Evolutionary conservation across 2,888 invertebrate genomes (phyloP).

Genomic region (Graphium colonna): DNA sequence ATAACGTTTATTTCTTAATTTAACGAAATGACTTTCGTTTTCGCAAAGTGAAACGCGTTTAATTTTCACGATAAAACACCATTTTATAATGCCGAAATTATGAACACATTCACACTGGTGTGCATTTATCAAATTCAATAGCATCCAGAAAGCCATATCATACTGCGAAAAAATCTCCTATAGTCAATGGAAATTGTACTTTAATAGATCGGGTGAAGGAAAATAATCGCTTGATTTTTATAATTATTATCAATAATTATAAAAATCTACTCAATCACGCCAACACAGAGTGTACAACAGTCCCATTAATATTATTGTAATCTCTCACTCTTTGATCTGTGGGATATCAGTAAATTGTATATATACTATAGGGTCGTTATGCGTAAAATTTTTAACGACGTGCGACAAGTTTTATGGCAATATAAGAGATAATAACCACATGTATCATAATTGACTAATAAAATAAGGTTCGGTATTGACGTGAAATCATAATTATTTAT

Average conservation of each 20-base stretch:
- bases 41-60: slow-evolving; percentile 3
- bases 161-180: neutral
- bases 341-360: too few relatives aligned
- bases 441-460: too few relatives aligned
- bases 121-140: slow-evolving; percentile 22
- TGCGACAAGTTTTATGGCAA: too few relatives aligned
- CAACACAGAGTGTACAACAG: neutral
- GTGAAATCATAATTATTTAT: too few relatives aligned
- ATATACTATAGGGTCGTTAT: too few relatives aligned
- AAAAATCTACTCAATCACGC: slow-evolving; percentile 16
- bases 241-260: too few relatives aligned
- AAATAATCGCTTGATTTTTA: too few relatives aligned
- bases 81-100: slow-evolving; percentile 18
- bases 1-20: too few relatives aligned
- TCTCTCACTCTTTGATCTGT: slow-evolving; percentile 3
- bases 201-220: neutral
- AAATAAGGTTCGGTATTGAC: too few relatives aligned
- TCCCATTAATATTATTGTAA: slow-evolving; percentile 4
- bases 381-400: too few relatives aligned
- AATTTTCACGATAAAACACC: slow-evolving; percentile 3
- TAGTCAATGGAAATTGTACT: neutral
- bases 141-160: too few relatives aligned
- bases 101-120: slow-evolving; percentile 14
- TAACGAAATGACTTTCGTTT: slow-evolving; percentile 7
- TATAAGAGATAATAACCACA: too few relatives aligned